Conservation (phyloP, 2,888 invertebrate genomes). For the Agapostemon virescens region DNA sequence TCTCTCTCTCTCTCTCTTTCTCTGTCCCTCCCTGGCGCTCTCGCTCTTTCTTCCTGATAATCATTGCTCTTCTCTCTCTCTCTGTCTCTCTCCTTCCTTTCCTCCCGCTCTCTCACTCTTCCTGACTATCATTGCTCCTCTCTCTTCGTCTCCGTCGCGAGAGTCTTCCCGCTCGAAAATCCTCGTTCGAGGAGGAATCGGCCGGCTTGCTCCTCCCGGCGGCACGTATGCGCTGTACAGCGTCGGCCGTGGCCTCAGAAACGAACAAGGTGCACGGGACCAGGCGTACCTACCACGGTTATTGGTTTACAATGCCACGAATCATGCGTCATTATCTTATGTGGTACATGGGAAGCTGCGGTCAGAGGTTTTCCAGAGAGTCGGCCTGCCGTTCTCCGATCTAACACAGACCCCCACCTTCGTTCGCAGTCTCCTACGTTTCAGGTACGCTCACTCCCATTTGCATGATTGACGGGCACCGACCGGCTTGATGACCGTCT, state of each 20-base stretch:
- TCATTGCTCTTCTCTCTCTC: background rate
- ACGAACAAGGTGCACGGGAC: constrained; percentile 41
- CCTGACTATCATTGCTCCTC: background rate
- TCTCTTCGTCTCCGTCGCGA: constrained; percentile 7
- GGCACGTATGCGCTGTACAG: constrained; percentile 22
- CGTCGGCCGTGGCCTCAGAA: constrained; percentile 11
- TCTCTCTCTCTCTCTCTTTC: background rate
- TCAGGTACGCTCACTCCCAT: constrained; percentile 30
- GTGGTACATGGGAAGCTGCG: constrained; percentile 71
- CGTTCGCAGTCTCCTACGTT: background rate
- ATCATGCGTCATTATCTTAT: constrained; percentile 69
- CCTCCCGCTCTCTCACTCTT: background rate
- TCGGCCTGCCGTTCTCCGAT: constrained; percentile 15
- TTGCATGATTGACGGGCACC: constrained; percentile 63
- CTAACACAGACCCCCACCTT: background rate
- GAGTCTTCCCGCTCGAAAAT: constrained; percentile 24
- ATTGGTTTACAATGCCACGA: constrained; percentile 62
- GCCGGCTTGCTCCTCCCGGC: constrained; percentile 26
- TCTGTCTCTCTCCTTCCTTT: background rate
- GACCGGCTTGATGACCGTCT: constrained; percentile 49
- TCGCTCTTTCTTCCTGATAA: background rate
- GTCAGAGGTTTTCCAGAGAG: constrained; percentile 63
- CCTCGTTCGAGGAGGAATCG: constrained; percentile 36
- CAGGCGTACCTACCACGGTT: constrained; percentile 45
- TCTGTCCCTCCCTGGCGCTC: too few species aligned